Conservation (phyloP, 2,888 invertebrate species). For the Dicyrtoma fusca region DNA sequence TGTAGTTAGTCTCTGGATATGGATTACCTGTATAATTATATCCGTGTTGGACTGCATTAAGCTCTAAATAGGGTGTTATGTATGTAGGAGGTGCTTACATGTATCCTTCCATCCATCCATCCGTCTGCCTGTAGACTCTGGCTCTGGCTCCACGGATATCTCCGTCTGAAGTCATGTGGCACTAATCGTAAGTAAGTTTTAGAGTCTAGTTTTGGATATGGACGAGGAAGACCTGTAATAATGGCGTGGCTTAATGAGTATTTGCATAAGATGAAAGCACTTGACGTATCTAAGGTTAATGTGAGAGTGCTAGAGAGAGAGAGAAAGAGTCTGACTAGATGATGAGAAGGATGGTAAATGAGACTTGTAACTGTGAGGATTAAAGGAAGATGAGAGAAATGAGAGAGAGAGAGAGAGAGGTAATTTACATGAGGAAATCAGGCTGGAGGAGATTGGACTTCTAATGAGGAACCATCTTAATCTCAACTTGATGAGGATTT, state of each 20-base stretch:
- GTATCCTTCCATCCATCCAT: no score
- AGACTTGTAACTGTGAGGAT: conserved; percentile 16
- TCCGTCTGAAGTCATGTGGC: no score
- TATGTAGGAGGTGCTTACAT: no score
- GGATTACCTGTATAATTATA: no score
- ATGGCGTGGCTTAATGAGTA: conserved; percentile 28
- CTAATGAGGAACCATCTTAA: conserved; percentile 46
- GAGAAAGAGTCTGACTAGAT: conserved; percentile 4
- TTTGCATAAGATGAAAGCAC: conserved; percentile 30
- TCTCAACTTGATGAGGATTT: conserved; percentile 50
- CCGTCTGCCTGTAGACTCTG: no score
- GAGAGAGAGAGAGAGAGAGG: conserved; percentile 27
- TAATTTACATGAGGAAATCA: conserved; percentile 38
- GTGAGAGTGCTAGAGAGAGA: conserved; percentile 15
- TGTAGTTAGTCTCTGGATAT: no score
- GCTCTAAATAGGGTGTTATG: no score
- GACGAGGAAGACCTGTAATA: conserved; percentile 17
- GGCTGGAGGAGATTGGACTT: conserved; percentile 25
- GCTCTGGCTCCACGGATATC: no score
- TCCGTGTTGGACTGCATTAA: no score
- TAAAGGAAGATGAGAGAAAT: conserved; percentile 32
- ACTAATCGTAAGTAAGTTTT: no score
- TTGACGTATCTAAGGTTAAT: conserved; percentile 19
- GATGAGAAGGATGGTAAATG: conserved; percentile 14
- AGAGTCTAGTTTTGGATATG: neutral